phyloP scores from a whole-genome alignment of 2,888 invertebrate genomes.

The Nephrotoma guestfalica region DNA sequence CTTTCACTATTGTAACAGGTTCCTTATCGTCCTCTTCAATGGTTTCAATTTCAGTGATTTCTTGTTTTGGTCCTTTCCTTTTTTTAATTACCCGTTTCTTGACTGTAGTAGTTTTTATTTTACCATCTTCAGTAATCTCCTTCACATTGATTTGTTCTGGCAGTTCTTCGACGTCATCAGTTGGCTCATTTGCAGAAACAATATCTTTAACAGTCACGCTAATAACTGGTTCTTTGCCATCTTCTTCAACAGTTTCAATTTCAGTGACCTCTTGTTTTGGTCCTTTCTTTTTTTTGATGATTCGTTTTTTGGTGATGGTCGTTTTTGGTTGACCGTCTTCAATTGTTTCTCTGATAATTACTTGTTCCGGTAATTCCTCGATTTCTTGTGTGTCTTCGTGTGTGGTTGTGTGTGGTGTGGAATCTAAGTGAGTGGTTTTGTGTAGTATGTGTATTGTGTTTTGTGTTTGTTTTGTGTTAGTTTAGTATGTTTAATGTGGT shows the following conservation, averaged over 20 bases:
- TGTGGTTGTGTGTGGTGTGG: conserved; percentile 7
- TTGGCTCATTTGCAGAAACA: conserved; percentile 18
- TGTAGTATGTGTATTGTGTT: conserved; percentile 10
- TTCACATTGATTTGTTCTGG: conserved; percentile 24
- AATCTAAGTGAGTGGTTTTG: conserved; percentile 9
- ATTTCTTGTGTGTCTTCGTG: conserved; percentile 4
- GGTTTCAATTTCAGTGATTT: conserved; percentile 17
- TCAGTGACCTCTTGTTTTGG: conserved; percentile 28
- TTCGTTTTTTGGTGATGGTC: conserved; percentile 21
- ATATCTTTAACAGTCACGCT: conserved; percentile 24
- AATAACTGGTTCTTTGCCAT: conserved; percentile 24
- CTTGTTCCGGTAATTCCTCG: conserved; percentile 17
- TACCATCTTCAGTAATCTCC: conserved; percentile 12
- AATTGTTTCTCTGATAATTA: conserved; percentile 28
- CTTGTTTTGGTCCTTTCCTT: conserved; percentile 20
- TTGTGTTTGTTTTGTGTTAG: conserved; percentile 7
- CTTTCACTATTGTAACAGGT: conserved; percentile 12
- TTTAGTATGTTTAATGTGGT: background rate
- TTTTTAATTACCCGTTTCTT: conserved; percentile 16
- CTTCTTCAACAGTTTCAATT: conserved; percentile 28
- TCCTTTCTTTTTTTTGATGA: conserved; percentile 18
- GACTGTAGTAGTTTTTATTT: conserved; percentile 24
- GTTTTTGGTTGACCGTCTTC: conserved; percentile 20
- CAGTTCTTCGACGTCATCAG: conserved; percentile 18
- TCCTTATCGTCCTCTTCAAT: conserved; percentile 14